Base-by-base conservation (phyloP, 2,888 invertebrate species). In the Eremobia ochroleuca region DNA sequence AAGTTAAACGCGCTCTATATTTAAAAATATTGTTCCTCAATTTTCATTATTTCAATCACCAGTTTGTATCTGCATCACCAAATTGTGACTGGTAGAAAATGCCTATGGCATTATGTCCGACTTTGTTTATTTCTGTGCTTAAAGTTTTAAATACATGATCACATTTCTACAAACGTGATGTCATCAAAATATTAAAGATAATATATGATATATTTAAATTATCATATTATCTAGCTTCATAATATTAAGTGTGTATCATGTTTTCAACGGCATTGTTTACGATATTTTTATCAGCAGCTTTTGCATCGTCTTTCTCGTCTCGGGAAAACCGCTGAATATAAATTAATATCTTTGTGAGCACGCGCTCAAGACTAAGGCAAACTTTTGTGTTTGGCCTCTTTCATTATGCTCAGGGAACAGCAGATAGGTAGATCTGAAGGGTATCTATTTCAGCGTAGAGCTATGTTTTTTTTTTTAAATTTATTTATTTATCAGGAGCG, bases 171-270 rank as follows among this genome's bases (percentile, higher is more conserved):
- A 62, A 52, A 65, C 52, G 34, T 52, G 59, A 28, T 52, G 28
- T 4, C 28, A 18, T 25, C 11, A 21, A 52, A 40, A 62, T 49
- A 64, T 37, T 34, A 31, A 31, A 21, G n/a, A 62, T 40, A n/a
- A n/a, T 40, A n/a, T n/a, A n/a, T n/a, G 9, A 15, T 11, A 37
- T 8, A 74, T 58, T 74, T 18, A 74, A 46, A 58, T 76, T n/a
- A 68, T n/a, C 43, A 74, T 64, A 34, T 28, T 34, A 25, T 34
- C 13, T 31, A 61, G 49, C 40, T 40, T 18, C 6, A 37, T 61
- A 40, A 34, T 67, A 25, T n/a, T n/a, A 55, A 18, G 8, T 18
- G 46, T 46, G 1, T 25, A 55, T 55, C 43, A 4, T 31, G 18
- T 43, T 43, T 64, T n/a, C 28, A 34, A 55, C 34, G n/a, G n/a